Percentiles rank a stretch among this genome's conserved stretches.
These are phyloP conservation scores for Apamea epomidion DNA, from an alignment of 2,888 invertebrate species.

Conservation along the genomic window DNA sequence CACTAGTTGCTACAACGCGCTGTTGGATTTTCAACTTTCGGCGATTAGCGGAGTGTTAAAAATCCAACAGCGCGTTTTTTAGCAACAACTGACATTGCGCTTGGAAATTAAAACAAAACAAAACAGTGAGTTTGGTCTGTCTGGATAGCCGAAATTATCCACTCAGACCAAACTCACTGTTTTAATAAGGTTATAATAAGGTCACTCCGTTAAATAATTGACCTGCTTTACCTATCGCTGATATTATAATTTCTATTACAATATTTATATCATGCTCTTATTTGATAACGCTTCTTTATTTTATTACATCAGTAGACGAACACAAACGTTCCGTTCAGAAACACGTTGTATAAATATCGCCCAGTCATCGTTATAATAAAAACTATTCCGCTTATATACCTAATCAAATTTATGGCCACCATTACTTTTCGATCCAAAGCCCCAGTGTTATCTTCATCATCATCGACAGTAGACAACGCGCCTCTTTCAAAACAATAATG, in stretches of 20 bases:
- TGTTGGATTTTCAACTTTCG: not conserved
- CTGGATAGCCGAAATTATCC: too few relatives aligned
- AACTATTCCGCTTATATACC: constrained; percentile 6
- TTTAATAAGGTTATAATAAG: constrained; percentile 7
- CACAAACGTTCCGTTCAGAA: not conserved
- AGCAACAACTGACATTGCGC: not conserved
- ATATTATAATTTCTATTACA: constrained; percentile 18
- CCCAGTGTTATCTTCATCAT: not conserved
- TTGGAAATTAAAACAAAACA: not conserved
- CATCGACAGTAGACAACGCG: constrained; percentile 15
- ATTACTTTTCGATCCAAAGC: constrained; percentile 25
- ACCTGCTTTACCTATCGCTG: constrained; percentile 18
- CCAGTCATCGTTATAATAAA: constrained; percentile 28
- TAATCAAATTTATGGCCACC: constrained; percentile 36
- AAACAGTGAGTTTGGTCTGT: too few relatives aligned
- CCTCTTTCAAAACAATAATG: constrained; percentile 4
- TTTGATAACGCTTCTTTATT: constrained; percentile 3
- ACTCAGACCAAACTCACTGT: not conserved
- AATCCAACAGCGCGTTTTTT: not conserved
- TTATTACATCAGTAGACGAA: not conserved
- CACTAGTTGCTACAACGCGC: not conserved
- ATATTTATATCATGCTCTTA: constrained; percentile 9
- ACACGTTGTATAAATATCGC: constrained; percentile 27
- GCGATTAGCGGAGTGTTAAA: not conserved
- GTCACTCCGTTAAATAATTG: constrained; percentile 24